Evolutionary conservation across 2,888 invertebrate genomes (phyloP), one percentile per base, ranked within the genome.

Genomic region (Caenorhabditis virilis): DNA sequence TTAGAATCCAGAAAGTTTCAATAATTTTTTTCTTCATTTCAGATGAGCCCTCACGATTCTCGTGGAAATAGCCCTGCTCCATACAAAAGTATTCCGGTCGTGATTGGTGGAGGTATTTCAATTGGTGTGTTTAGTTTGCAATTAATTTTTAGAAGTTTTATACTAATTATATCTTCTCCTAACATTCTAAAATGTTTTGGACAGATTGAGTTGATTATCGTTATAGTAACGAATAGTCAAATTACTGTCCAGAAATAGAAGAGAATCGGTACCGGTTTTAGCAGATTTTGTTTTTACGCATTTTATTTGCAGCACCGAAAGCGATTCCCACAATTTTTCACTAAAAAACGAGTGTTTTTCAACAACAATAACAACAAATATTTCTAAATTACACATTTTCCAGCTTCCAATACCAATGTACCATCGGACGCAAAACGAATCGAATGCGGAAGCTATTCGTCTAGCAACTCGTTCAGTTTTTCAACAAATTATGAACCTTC

Each of bases 11-110:
- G n/a, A 6, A 22, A 22, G 43, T 30, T 47, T 47, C n/a, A n/a
- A n/a, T n/a, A n/a, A n/a, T 11, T 33, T 7, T 33, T 7, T 33
- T 33, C 9, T 41, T 41, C n/a, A 13, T 5, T 43, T 43, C 23
- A 43, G 25, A 27, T 27, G 26, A 49, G 39, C n/a, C 39, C 39
- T 18, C 11, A n/a, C 22, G 48, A 35, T 36, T 16, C 35, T 4
- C 18, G 16, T 46, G 11, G 16, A 6, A 30, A 9, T 26, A 67
- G 64, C 15, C 56, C 20, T 38, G 27, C 38, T 25, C 48, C 57
- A 11, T 57, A 61, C 51, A 72, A 67, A 23, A 66, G 67, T 27
- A 67, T 72, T 39, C 72, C 72, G 7, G 61, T 72, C 18, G 42
- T 69, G 1, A 41, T 72, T 23, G 71, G 65, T n/a, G 60, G 39